Conservation (phyloP, 2,888 invertebrate species). For the Coenonympha glycerion region DNA sequence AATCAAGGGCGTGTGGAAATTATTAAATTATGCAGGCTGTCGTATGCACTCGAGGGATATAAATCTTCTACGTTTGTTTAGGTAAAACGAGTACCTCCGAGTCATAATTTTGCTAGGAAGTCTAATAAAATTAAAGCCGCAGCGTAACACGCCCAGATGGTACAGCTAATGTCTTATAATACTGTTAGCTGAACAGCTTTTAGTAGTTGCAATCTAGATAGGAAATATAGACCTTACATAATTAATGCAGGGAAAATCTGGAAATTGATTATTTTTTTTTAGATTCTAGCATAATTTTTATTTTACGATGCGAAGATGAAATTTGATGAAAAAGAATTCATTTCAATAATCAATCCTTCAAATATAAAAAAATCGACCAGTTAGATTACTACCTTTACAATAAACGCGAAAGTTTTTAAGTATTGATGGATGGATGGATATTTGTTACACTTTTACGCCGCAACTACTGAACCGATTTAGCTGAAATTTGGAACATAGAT, state of each 20-base stretch:
- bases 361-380: too few species aligned
- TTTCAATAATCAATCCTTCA: too few species aligned
- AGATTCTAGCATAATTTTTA: not conserved
- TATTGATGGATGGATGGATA: too few species aligned
- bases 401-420: too few species aligned
- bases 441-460: too few species aligned
- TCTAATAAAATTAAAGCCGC: slow-evolving; percentile 40
- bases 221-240: slow-evolving; percentile 22
- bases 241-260: not conserved
- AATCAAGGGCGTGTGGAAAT: slow-evolving; percentile 71
- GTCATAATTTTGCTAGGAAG: slow-evolving; percentile 38
- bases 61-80: slow-evolving; percentile 64
- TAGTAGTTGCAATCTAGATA: slow-evolving; percentile 28
- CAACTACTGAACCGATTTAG: too few species aligned
- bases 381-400: too few species aligned
- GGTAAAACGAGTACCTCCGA: slow-evolving; percentile 42
- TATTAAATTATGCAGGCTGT: slow-evolving; percentile 75
- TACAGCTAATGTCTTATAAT: slow-evolving; percentile 32
- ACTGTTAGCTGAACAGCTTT: slow-evolving; percentile 34
- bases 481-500: too few species aligned
- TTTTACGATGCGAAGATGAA: too few species aligned
- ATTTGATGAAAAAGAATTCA: too few species aligned
- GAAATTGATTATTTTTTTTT: not conserved
- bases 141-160: slow-evolving; percentile 31
- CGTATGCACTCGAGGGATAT: slow-evolving; percentile 68